These are phyloP conservation scores for Bursaphelenchus okinawaensis DNA, from an alignment of 2,888 invertebrate species.

Conservation along the genomic window DNA sequence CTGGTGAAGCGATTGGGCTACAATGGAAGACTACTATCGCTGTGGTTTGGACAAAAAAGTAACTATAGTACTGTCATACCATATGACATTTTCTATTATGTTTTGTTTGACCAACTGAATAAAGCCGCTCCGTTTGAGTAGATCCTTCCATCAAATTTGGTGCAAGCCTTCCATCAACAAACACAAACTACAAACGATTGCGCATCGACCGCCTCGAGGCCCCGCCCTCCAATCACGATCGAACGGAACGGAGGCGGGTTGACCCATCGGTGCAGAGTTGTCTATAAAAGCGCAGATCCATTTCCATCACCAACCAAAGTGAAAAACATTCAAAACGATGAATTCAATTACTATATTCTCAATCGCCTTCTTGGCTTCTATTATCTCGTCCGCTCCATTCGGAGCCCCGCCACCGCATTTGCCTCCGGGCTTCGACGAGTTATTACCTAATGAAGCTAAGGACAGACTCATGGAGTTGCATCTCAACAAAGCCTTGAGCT, in stretches of 20 bases:
- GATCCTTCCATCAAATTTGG: no score
- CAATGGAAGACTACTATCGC: no score
- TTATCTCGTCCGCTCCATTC: background rate
- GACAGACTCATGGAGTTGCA: slow-evolving; percentile 22
- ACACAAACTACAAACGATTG: no score
- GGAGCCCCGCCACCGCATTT: background rate
- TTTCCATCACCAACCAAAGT: background rate
- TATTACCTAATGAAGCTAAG: slow-evolving; percentile 21
- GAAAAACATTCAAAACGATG: background rate
- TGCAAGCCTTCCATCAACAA: no score
- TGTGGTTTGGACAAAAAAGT: no score
- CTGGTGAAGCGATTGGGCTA: no score
- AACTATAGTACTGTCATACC: no score
- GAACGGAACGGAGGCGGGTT: background rate
- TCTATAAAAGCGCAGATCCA: background rate
- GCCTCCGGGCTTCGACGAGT: slow-evolving; percentile 28
- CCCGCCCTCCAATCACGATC: background rate
- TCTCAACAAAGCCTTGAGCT: slow-evolving; percentile 16
- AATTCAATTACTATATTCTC: background rate
- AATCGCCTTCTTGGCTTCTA: background rate
- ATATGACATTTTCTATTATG: no score
- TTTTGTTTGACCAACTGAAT: no score
- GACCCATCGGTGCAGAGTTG: background rate
- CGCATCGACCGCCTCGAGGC: background rate
- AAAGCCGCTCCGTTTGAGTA: no score